Evolutionary conservation across 2,797 vertebrate genomes (phyloP).

Genomic region (Myiotriccus ornatus): DNA sequence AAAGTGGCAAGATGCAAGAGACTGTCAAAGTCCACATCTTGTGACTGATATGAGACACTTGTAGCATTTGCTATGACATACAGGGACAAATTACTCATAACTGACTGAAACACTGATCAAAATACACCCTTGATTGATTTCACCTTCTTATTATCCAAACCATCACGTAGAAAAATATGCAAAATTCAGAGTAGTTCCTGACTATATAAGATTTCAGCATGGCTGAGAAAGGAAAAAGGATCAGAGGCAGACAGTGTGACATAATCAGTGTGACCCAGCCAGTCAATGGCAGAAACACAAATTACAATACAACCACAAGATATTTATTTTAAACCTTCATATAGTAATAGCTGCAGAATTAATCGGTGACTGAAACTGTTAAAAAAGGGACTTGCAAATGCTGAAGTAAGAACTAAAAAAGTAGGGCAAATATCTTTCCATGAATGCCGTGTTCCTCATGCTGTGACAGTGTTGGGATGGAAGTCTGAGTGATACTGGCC

Average conservation of each 20-base stretch:
- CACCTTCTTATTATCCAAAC: background rate
- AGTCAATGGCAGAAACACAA: background rate
- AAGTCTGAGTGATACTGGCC: background rate
- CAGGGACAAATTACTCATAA: background rate
- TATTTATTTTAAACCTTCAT: background rate
- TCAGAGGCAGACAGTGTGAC: background rate
- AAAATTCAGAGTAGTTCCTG: background rate
- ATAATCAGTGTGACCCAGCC: fast-evolving
- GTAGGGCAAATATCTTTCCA: fast-evolving
- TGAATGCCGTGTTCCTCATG: background rate
- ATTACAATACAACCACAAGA: background rate
- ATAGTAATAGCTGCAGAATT: background rate
- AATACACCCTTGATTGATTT: background rate
- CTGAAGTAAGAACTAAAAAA: background rate
- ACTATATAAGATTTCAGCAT: background rate
- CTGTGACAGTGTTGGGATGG: background rate
- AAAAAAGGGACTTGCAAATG: background rate
- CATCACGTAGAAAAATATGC: background rate
- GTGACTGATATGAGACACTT: background rate
- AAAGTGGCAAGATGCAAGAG: background rate
- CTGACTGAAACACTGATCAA: background rate
- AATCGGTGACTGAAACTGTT: background rate
- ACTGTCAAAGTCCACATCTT: background rate
- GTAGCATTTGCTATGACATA: background rate
- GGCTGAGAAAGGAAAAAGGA: background rate